A percentile compares a stretch with the other conserved stretches of the same genome.
phyloP scores from a whole-genome alignment of 2,113 vertebrate genomes.

The Chelonoidis abingdonii region DNA sequence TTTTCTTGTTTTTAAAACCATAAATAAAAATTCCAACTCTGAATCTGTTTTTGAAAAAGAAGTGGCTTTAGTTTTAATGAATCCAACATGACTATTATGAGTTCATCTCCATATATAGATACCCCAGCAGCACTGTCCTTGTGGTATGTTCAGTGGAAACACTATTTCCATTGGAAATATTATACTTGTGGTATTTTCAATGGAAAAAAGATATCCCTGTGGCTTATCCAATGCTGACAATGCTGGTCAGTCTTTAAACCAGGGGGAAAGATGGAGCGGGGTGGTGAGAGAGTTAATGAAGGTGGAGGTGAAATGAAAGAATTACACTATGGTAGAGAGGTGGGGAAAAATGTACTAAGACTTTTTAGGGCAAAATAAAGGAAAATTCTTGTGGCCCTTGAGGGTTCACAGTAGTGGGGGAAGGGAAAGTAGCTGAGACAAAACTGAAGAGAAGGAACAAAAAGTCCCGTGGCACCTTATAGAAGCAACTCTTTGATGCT shows the following conservation, averaged over 20 bases:
- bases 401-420: constrained; percentile 69
- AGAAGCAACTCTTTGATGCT: too few species aligned
- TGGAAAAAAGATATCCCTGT: constrained; percentile 75
- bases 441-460: neutral
- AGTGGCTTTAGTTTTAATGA: constrained; percentile 76
- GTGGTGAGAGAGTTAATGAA: constrained; percentile 64
- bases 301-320: constrained; percentile 70
- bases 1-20: constrained; percentile 57
- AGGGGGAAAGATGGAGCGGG: constrained; percentile 65
- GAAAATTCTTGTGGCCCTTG: constrained; percentile 70
- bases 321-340: constrained; percentile 67
- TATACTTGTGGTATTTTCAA: constrained; percentile 75
- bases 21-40: constrained; percentile 81
- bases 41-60: constrained; percentile 66
- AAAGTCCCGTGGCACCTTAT: too few species aligned
- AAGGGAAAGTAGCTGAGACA: constrained; percentile 57
- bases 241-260: constrained; percentile 73
- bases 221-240: constrained; percentile 77
- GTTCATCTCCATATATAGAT: constrained; percentile 80
- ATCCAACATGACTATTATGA: constrained; percentile 81
- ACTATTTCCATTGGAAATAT: constrained; percentile 81
- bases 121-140: constrained; percentile 80
- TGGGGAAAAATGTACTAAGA: constrained; percentile 37
- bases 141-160: constrained; percentile 75
- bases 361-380: constrained; percentile 43